Base-by-base conservation (phyloP, 1,140 invertebrate species). In the Reticulitermes speratus region DNA sequence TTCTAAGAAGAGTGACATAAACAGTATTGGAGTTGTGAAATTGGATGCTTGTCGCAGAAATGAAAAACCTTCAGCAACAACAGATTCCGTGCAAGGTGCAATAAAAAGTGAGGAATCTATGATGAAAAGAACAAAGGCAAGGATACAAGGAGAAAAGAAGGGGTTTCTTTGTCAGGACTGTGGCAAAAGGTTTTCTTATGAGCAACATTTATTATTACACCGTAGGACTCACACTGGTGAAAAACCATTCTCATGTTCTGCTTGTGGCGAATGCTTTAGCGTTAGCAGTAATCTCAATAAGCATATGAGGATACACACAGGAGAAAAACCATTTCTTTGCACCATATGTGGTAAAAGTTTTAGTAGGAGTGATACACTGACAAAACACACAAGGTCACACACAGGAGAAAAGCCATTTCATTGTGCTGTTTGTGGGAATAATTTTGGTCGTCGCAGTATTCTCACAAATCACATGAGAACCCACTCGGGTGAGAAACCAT, bases 191-290 rank as follows among this genome's bases (percentile, higher is more conserved):
- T 87, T 87, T 87, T 30, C 55, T 32, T 59, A 82, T 32, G 19
- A 48, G 16, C 21, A 32, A 19, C 25, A 86, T 45, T 75, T 86
- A 21, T 84, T 44, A 45, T n/a, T 30, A 25, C 87, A 87, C 32
- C 30, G 30, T 25, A 45, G 44, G 32, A 19, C 65, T 21, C 88
- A 88, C 65, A 93, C 94, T 3, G 95, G 95, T 7, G 93, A 94
- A 87, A 95, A 95, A 88, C 94, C 95, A 2, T 95, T 93, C 89
- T 92, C 92, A 30, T 96, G 95, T 59, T 38, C 75, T 52, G 30
- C 85, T 8, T 86, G 86, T 59, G 14, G n/a, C n/a, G 30, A 45
- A 52, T n/a, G 86, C 25, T 95, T 95, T 90, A 93, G 92, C 83
- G 91, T 94, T 32, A 92, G 91, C 48, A 93, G 94, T 88, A 92